Percentiles rank a stretch among this genome's conserved stretches.
These are phyloP conservation scores for Muscicapa striata DNA, from an alignment of 2,797 vertebrate genomes.

Conservation along the genomic window DNA sequence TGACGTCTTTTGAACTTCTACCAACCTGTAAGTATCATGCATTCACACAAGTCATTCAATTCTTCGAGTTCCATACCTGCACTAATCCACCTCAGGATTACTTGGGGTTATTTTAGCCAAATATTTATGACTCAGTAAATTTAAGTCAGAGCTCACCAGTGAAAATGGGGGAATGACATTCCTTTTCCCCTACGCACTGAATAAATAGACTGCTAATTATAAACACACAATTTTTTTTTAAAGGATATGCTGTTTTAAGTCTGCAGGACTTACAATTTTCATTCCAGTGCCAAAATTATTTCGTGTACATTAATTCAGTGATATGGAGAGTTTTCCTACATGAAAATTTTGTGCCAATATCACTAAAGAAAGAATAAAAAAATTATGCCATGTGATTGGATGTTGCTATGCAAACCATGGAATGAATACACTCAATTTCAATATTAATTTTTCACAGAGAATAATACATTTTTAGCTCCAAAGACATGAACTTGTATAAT, in stretches of 20 bases:
- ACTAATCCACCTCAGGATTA: slow-evolving; percentile 26
- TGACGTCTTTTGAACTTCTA: slow-evolving; percentile 35
- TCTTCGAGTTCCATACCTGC: slow-evolving; percentile 10
- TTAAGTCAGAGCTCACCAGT: slow-evolving; percentile 11
- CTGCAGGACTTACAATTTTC: neutral
- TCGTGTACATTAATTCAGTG: neutral
- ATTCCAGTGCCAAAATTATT: neutral
- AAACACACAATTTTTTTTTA: neutral
- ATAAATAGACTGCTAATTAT: slow-evolving; percentile 31
- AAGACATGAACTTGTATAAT: neutral
- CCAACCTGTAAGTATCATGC: neutral
- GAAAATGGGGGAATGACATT: neutral
- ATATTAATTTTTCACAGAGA: neutral
- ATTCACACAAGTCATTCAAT: neutral
- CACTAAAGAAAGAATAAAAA: neutral
- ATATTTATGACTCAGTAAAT: slow-evolving; percentile 51
- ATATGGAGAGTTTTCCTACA: neutral
- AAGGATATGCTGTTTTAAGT: neutral
- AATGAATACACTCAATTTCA: neutral
- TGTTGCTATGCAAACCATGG: neutral
- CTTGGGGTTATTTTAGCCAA: slow-evolving; percentile 44
- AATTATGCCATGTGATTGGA: neutral
- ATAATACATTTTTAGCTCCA: neutral
- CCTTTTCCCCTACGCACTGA: neutral
- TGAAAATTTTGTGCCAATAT: neutral